Evolutionary conservation across 2,888 invertebrate species (phyloP).

Genomic region (Synergus itoensis): DNA sequence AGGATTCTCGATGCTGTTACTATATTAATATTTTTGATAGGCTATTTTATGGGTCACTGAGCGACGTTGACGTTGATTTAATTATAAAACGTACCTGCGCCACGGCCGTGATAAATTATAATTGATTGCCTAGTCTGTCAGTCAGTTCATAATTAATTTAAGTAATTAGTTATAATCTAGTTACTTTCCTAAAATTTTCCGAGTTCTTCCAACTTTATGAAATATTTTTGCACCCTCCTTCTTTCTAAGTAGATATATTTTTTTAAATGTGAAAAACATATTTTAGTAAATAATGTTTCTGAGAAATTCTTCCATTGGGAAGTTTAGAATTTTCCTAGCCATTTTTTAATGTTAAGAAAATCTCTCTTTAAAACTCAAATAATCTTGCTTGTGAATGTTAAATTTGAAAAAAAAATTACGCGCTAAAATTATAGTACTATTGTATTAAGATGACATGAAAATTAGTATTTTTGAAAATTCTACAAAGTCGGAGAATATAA

Average conservation of each 20-base stretch:
- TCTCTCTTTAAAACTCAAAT: neutral
- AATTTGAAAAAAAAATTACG: neutral
- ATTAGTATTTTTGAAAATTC: conserved; percentile 3
- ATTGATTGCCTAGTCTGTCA: neutral
- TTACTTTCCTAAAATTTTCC: neutral
- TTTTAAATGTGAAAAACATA: neutral
- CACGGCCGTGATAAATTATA: conserved; percentile 12
- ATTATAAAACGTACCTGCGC: conserved; percentile 7
- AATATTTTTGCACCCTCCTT: neutral
- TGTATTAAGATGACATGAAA: neutral
- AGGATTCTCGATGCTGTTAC: neutral
- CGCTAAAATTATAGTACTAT: neutral
- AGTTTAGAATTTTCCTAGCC: neutral
- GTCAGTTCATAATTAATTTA: neutral
- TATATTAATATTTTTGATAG: conserved; percentile 12
- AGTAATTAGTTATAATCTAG: neutral
- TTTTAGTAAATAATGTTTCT: neutral
- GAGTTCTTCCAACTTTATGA: neutral
- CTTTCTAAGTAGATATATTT: neutral
- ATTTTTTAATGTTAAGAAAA: neutral
- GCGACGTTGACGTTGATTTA: conserved; percentile 7
- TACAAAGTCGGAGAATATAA: neutral
- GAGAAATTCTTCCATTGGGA: neutral
- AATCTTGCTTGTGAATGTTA: neutral
- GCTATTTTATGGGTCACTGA: neutral